A percentile compares a stretch with the other conserved stretches of the same genome.
Conservation (phyloP, 2,888 invertebrate species). For the Chesias legatella region DNA sequence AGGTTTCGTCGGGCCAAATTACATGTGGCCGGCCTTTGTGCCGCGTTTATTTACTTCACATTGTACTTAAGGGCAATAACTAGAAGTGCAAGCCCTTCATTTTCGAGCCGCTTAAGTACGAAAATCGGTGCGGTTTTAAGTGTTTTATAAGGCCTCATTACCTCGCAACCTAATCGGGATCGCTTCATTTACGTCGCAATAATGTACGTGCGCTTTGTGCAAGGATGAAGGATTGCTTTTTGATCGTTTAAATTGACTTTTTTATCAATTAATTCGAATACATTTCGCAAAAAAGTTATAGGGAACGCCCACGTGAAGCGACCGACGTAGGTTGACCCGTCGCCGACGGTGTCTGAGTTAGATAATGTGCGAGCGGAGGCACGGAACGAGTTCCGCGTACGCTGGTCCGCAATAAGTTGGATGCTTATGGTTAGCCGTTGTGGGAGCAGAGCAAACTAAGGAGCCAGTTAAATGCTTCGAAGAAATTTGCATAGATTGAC, state of each 20-base stretch:
- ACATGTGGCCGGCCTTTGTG: constrained; percentile 64
- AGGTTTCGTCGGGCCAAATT: constrained; percentile 74
- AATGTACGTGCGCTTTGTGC: constrained; percentile 22
- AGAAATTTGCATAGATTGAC: constrained; percentile 79
- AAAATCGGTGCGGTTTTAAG: constrained; percentile 54
- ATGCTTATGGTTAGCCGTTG: constrained; percentile 54
- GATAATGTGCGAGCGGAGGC: constrained; percentile 29
- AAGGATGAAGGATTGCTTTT: constrained; percentile 16
- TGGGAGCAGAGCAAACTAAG: constrained; percentile 59
- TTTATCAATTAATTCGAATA: constrained; percentile 27
- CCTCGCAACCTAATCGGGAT: constrained; percentile 37
- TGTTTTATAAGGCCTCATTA: constrained; percentile 51
- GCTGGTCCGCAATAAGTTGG: constrained; percentile 47
- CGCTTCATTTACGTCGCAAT: constrained; percentile 34
- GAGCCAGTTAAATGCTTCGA: constrained; percentile 72
- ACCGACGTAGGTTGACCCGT: constrained; percentile 41
- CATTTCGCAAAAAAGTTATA: constrained; percentile 30
- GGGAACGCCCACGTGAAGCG: constrained; percentile 41
- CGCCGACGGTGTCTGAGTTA: constrained; percentile 33
- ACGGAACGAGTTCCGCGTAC: constrained; percentile 41
- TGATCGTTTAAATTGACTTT: constrained; percentile 17
- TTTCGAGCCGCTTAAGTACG: constrained; percentile 57
- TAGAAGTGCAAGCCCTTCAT: constrained; percentile 65
- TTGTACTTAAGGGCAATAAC: constrained; percentile 79
- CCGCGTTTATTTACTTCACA: constrained; percentile 75